These are phyloP conservation scores for Falcunculus frontatus DNA, from an alignment of 2,113 vertebrate genomes.

Conservation along the genomic window DNA sequence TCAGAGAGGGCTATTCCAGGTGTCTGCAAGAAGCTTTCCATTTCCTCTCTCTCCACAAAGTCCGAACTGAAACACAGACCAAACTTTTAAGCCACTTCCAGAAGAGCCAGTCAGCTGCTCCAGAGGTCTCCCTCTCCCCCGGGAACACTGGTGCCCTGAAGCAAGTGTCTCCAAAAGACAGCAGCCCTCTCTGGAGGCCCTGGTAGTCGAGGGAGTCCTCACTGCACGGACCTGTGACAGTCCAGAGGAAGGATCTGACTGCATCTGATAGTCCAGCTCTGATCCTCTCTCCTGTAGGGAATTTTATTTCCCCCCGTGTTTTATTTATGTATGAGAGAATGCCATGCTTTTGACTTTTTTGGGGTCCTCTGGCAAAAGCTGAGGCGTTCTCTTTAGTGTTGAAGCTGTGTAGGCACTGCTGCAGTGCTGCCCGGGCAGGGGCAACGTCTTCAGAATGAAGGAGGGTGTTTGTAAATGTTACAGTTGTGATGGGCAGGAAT, in stretches of 20 bases:
- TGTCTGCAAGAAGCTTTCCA: constrained; percentile 70
- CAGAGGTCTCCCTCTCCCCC: background rate
- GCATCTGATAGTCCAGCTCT: constrained; percentile 1
- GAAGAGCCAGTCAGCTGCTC: background rate
- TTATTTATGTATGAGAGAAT: background rate
- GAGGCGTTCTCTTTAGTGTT: background rate
- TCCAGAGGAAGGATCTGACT: constrained; percentile 53
- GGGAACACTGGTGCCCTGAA: background rate
- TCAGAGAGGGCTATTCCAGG: constrained; percentile 68
- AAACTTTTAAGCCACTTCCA: constrained; percentile 67
- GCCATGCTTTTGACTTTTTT: background rate
- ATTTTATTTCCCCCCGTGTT: background rate
- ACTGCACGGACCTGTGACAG: background rate
- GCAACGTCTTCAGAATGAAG: background rate
- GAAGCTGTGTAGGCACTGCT: background rate
- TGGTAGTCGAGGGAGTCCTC: constrained; percentile 46
- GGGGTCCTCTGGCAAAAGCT: background rate
- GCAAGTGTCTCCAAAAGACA: background rate
- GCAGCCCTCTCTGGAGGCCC: constrained; percentile 61
- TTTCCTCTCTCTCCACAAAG: constrained; percentile 65
- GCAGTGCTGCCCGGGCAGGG: background rate
- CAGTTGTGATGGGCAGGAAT: background rate
- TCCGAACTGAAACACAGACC: constrained; percentile 37
- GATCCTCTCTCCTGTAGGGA: constrained; percentile 49
- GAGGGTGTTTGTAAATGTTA: background rate